Evolutionary conservation across 2,797 vertebrate genomes (phyloP).

Genomic region (Scyliorhinus canicula): DNA sequence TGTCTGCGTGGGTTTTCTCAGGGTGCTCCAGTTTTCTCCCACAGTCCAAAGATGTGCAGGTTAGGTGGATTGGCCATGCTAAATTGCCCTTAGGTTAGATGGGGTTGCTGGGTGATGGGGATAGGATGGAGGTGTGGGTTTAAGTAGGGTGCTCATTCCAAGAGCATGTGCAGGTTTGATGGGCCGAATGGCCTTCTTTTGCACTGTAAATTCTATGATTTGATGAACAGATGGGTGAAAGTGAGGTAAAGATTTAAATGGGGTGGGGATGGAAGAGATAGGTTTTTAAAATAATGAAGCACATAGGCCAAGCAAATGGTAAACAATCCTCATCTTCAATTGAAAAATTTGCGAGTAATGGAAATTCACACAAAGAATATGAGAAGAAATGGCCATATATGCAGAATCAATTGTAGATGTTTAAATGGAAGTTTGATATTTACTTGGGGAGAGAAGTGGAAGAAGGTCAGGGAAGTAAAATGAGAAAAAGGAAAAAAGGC

Average conservation of each 20-base stretch:
- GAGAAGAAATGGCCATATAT: background rate
- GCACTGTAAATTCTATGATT: too few relatives aligned
- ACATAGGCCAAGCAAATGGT: background rate
- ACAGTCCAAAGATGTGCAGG: too few relatives aligned
- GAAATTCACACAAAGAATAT: background rate
- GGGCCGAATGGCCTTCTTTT: too few relatives aligned
- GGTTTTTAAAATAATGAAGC: background rate
- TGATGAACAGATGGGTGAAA: background rate
- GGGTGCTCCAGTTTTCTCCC: too few relatives aligned
- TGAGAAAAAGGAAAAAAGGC: background rate
- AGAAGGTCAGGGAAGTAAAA: background rate
- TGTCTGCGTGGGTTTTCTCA: too few relatives aligned
- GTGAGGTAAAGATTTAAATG: background rate
- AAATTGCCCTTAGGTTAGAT: too few relatives aligned
- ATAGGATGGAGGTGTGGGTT: too few relatives aligned
- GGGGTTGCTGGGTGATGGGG: too few relatives aligned
- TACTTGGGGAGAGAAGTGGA: background rate
- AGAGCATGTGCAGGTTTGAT: too few relatives aligned
- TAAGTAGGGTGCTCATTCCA: too few relatives aligned
- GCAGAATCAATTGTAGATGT: background rate
- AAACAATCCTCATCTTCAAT: background rate
- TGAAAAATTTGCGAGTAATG: background rate
- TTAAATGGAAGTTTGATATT: conserved; percentile 15
- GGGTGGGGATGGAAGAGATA: background rate
- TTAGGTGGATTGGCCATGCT: too few relatives aligned